A percentile compares a stretch with the other conserved stretches of the same genome.
phyloP scores from a whole-genome alignment of 2,113 vertebrate genomes.

The Lagopus muta region DNA sequence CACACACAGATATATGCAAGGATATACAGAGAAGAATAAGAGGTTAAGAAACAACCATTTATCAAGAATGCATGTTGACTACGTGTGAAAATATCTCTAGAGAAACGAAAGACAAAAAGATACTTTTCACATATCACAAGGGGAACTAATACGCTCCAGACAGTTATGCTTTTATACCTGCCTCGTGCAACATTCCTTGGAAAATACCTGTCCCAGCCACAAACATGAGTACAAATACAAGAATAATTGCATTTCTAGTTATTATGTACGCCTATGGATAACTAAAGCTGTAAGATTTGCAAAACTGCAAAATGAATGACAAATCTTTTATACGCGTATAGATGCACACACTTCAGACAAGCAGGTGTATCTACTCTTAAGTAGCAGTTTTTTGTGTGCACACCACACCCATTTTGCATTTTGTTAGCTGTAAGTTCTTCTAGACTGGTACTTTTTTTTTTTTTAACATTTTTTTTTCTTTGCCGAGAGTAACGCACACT shows the following conservation, averaged over 20 bases:
- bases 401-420: neutral
- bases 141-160: neutral
- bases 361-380: neutral
- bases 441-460: neutral
- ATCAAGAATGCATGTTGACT: neutral
- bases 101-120: neutral
- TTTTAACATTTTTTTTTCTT: neutral
- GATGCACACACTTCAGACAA: neutral
- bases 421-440: neutral
- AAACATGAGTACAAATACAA: neutral
- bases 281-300: neutral
- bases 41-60: neutral
- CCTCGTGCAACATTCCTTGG: neutral
- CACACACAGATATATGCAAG: neutral
- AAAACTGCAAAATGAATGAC: neutral
- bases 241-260: rapidly evolving
- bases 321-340: neutral
- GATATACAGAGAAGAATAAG: neutral
- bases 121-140: neutral
- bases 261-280: neutral
- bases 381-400: neutral
- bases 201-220: neutral
- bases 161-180: neutral
- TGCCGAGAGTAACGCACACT: neutral
- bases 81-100: neutral